Base-by-base conservation (phyloP, 2,888 invertebrate genomes). In the Bugulina stolonifera region DNA sequence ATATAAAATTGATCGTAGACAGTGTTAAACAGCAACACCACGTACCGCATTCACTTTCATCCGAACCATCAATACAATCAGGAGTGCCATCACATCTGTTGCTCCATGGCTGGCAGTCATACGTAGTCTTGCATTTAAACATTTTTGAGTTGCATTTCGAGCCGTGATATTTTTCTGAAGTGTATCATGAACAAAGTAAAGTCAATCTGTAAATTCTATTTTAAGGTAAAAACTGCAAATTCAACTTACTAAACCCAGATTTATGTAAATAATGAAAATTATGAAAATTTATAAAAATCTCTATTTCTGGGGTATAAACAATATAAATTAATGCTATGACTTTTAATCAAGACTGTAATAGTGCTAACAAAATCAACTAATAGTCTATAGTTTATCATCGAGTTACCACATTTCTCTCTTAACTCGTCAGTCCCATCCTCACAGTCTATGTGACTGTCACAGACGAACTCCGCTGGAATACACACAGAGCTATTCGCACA, bases 31-130 rank as follows among this genome's bases (percentile, higher is more conserved):
- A n/a, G n/a, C n/a, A n/a, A 18, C 43, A 43, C 43, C 5, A 55
- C 34, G 25, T 32, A 64, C 64, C 64, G n/a, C 64, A 64, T 64
- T 64, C 64, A 10, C 32, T 2, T n/a, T 64, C 64, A 64, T 64
- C 64, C 3, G 64, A 64, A 5, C 22, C 18, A n/a, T 64, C 64
- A 3, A 32, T 27, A 34, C 64, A 64, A n/a, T 64, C 64, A 5
- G 2, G 14, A 5, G 10, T 32, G 5, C 64, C 64, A 32, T 64
- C 34, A 64, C 64, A 64, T 32, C 64, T 2, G 34, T 2, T n/a
- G 2, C 5, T 27, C 18, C 29, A 25, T 27, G 64, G 64, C 18
- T 25, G 22, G 32, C 64, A 64, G 64, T 64, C 64, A 64, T 32
- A 64, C 2, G 29, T 64, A 29, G 64, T 64, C 29, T 27, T 27